A percentile compares a stretch with the other conserved stretches of the same genome.
Conservation (phyloP, 2,797 vertebrate genomes). For the Dendrocincla tyrannina region DNA sequence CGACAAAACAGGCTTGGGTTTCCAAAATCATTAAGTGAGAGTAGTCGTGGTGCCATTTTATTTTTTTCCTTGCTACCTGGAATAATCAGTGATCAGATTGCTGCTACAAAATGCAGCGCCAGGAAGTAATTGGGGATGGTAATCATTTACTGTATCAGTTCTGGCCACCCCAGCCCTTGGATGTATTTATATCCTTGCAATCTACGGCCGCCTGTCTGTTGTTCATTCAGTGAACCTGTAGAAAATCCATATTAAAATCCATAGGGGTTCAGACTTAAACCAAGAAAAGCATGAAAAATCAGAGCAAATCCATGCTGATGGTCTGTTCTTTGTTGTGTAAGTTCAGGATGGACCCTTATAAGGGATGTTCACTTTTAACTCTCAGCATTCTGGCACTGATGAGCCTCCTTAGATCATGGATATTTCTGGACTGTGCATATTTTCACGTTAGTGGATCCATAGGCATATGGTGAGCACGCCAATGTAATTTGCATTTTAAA, state of each 20-base stretch:
- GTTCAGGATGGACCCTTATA: neutral
- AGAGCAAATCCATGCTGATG: neutral
- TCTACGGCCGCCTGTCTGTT: neutral
- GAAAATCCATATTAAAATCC: neutral
- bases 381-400: neutral
- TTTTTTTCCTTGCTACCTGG: neutral
- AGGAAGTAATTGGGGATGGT: neutral
- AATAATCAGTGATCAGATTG: neutral
- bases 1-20: neutral
- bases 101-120: neutral
- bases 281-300: neutral
- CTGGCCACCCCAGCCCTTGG: neutral
- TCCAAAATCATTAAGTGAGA: neutral
- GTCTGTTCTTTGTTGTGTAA: neutral
- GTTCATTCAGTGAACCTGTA: neutral
- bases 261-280: constrained; percentile 1
- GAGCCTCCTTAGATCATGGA: neutral
- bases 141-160: neutral
- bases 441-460: constrained; percentile 1
- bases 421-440: neutral
- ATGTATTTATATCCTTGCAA: neutral
- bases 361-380: neutral
- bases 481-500: constrained; percentile 60
- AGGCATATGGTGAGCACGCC: neutral
- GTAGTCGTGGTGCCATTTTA: neutral